Evolutionary conservation across 2,113 vertebrate species (phyloP).

Genomic region (Eudyptes chrysolophus): DNA sequence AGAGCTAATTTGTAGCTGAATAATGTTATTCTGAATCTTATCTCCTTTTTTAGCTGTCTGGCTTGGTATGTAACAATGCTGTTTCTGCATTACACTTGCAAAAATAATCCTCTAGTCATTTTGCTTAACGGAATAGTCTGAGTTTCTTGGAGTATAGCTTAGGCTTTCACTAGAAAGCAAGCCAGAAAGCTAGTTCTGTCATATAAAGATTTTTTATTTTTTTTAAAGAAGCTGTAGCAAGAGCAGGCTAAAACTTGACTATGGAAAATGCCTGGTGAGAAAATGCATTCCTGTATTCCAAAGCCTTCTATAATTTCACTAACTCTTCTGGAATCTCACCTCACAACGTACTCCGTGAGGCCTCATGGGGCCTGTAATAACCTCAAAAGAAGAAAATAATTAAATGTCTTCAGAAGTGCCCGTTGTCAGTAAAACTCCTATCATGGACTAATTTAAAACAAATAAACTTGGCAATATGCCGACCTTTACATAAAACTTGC

Average conservation of each 20-base stretch:
- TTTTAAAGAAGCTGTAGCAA: neutral
- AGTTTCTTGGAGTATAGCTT: neutral
- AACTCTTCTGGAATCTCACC: slow-evolving; percentile 7
- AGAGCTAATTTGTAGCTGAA: slow-evolving; percentile 8
- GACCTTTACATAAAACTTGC: neutral
- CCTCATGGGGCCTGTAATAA: neutral
- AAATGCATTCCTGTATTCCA: slow-evolving; percentile 45
- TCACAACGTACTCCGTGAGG: neutral
- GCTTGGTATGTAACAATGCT: neutral
- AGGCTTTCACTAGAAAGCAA: neutral
- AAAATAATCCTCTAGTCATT: neutral
- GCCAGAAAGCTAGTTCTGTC: neutral
- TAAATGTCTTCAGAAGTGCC: neutral
- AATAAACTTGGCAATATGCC: neutral
- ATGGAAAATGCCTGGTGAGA: slow-evolving; percentile 11
- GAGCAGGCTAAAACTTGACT: slow-evolving; percentile 51
- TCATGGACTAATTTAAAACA: neutral
- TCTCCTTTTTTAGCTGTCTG: neutral
- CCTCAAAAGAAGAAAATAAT: neutral
- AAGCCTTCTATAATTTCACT: neutral
- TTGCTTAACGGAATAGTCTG: neutral
- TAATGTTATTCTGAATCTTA: neutral
- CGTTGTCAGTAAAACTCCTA: neutral
- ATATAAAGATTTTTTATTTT: neutral
- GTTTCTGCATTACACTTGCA: neutral